Evolutionary conservation across 1,140 invertebrate genomes (phyloP).

Genomic region (Centruroides sculpturatus): DNA sequence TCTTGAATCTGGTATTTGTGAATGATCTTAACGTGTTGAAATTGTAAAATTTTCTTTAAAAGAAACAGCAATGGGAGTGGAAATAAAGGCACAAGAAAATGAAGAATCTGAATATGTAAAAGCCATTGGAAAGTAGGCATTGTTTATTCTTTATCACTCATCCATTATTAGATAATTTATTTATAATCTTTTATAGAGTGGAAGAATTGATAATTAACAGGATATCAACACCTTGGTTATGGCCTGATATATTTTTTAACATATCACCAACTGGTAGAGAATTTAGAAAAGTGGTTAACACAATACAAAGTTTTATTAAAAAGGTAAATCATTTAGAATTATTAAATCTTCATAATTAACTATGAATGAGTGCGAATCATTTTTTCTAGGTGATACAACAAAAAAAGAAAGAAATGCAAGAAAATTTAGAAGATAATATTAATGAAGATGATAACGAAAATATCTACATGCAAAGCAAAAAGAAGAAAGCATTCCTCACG

Average conservation of each 20-base stretch:
- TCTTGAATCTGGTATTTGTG: too few species aligned
- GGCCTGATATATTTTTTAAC: slow-evolving; percentile 13
- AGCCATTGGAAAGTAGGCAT: slow-evolving; percentile 50
- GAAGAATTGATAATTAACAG: not conserved
- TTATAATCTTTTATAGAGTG: slow-evolving; percentile 14
- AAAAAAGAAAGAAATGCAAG: not conserved
- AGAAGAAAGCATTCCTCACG: slow-evolving; percentile 65
- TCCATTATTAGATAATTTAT: too few species aligned
- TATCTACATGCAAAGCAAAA: not conserved
- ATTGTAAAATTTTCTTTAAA: slow-evolving; percentile 17
- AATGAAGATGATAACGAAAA: not conserved
- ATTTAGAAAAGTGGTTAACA: slow-evolving; percentile 41
- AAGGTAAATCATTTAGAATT: not conserved
- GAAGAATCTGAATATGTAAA: slow-evolving; percentile 54
- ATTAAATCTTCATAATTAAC: not conserved
- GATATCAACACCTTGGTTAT: slow-evolving; percentile 7
- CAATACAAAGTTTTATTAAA: slow-evolving; percentile 72
- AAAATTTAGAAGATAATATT: not conserved
- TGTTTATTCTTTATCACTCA: slow-evolving; percentile 41
- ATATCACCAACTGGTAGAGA: slow-evolving; percentile 5
- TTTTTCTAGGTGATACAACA: not conserved
- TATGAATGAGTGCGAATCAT: not conserved
- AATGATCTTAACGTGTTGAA: too few species aligned
- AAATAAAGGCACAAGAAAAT: slow-evolving; percentile 48
- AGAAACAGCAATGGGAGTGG: slow-evolving; percentile 70